These are phyloP conservation scores for Mellilla xanthometata DNA, from an alignment of 2,888 invertebrate genomes.

Conservation along the genomic window DNA sequence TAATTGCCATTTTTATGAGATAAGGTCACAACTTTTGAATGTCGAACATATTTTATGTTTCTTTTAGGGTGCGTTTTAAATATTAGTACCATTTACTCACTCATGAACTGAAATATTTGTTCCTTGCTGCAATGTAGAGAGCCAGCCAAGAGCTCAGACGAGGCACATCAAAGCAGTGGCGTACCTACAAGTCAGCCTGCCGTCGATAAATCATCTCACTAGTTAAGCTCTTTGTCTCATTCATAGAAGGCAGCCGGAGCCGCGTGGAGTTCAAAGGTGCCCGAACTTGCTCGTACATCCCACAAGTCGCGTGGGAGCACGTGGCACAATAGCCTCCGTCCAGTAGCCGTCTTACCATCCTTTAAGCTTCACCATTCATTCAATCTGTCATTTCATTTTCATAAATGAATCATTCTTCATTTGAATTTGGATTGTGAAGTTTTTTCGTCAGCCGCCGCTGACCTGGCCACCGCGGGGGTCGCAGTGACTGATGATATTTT, in stretches of 20 bases:
- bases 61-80: conserved; percentile 35
- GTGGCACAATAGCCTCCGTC: conserved; percentile 57
- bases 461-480: conserved; percentile 78
- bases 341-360: conserved; percentile 57
- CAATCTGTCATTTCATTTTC: conserved; percentile 81
- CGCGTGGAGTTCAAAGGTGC: conserved; percentile 26
- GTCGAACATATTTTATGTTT: conserved; percentile 74
- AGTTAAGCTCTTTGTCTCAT: conserved; percentile 18
- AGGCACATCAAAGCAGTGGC: not conserved
- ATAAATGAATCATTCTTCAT: conserved; percentile 81
- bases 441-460: conserved; percentile 70
- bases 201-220: conserved; percentile 17
- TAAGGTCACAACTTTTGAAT: conserved; percentile 77
- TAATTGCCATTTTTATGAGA: conserved; percentile 80
- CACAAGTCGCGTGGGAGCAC: conserved; percentile 48
- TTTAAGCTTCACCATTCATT: conserved; percentile 69
- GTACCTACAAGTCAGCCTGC: not conserved
- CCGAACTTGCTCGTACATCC: conserved; percentile 14
- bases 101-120: not conserved
- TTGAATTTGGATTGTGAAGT: conserved; percentile 72
- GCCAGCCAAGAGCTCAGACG: not conserved
- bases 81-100: not conserved
- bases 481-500: conserved; percentile 77
- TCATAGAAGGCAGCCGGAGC: conserved; percentile 17
- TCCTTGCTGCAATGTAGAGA: too few species aligned